phyloP scores from a whole-genome alignment of 92 coral and sea anemone genomes.

The Phenganax stokvisi region DNA sequence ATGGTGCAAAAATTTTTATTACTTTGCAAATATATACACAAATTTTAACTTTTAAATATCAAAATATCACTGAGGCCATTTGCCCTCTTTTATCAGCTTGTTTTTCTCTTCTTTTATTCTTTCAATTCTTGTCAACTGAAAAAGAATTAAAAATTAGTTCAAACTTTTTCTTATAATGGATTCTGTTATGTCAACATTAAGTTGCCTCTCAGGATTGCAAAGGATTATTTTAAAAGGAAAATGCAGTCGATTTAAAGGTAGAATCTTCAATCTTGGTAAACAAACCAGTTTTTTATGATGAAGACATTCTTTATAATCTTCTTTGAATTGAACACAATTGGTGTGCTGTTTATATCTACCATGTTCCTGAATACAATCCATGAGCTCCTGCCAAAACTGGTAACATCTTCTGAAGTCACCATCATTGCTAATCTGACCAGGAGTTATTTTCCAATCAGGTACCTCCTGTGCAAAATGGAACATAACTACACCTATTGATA shows the following conservation, averaged over 20 bases:
- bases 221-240: neutral
- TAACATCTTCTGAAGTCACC: conserved; percentile 85
- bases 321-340: conserved; percentile 61
- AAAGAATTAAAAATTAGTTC: neutral
- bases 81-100: conserved; percentile 65
- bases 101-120: conserved; percentile 74
- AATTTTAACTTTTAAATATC: neutral
- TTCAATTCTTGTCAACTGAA: conserved; percentile 66
- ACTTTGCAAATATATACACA: conserved; percentile 8
- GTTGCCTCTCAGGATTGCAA: too few species aligned
- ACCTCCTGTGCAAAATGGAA: neutral
- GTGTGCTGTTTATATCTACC: conserved; percentile 78
- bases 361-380: conserved; percentile 57
- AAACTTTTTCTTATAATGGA: too few species aligned
- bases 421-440: conserved; percentile 9
- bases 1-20: neutral
- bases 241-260: neutral
- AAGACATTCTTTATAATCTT: conserved; percentile 86
- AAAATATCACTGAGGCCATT: conserved; percentile 68
- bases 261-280: neutral
- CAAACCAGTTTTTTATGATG: conserved; percentile 94
- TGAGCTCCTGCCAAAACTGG: conserved; percentile 85
- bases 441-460: neutral
- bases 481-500: neutral
- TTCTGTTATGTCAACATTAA: too few species aligned